Evolutionary conservation across 2,797 vertebrate genomes (phyloP).

Genomic region (Peromyscus melanophrys): DNA sequence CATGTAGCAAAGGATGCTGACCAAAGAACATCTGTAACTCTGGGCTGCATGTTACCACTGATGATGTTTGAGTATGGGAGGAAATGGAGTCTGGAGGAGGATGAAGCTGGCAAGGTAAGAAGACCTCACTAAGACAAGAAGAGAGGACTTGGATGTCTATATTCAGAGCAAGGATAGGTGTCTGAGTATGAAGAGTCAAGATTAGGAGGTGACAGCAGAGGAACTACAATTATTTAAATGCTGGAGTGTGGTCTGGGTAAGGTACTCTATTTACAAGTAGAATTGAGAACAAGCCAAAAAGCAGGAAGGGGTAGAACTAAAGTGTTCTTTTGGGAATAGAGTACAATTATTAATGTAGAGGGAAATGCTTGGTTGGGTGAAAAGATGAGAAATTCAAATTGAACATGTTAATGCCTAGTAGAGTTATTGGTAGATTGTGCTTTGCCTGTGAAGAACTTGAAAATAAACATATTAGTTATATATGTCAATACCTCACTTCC

Average conservation of each 20-base stretch:
- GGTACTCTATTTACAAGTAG: neutral
- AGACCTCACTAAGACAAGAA: neutral
- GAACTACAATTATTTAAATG: neutral
- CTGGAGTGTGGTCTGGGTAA: neutral
- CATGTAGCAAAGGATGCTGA: neutral
- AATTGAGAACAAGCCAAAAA: neutral
- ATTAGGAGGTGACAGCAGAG: neutral
- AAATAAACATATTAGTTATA: neutral
- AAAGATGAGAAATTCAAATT: slow-evolving; percentile 46
- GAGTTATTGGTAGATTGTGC: neutral
- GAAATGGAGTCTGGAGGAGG: neutral
- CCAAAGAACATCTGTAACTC: neutral
- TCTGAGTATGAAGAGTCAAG: neutral
- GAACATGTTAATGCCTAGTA: neutral
- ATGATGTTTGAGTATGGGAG: neutral
- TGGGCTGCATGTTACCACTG: neutral
- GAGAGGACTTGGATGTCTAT: neutral
- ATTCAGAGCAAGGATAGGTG: neutral
- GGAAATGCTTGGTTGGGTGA: neutral
- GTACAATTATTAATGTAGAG: neutral
- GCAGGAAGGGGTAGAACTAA: neutral
- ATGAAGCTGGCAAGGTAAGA: neutral
- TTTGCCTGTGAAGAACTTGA: slow-evolving; percentile 37
- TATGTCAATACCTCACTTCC: neutral
- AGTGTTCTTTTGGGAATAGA: neutral